phyloP scores from a whole-genome alignment of 2,797 vertebrate species.

The Mycteria americana region DNA sequence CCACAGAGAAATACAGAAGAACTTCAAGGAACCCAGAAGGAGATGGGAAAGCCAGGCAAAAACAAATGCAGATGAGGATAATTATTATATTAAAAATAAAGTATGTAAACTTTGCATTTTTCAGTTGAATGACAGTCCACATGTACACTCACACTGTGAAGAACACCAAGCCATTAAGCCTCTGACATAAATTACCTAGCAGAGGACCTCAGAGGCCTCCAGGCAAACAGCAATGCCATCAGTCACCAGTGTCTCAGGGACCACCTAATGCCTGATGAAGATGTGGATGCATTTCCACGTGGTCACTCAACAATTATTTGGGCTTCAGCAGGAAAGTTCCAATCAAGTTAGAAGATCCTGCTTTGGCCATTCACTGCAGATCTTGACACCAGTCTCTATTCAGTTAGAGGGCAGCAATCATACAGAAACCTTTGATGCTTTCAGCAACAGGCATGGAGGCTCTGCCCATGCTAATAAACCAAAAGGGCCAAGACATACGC shows the following conservation, averaged over 20 bases:
- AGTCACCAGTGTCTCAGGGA: not conserved
- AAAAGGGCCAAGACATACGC: not conserved
- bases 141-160: not conserved
- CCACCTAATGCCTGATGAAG: not conserved
- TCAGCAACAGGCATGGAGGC: not conserved
- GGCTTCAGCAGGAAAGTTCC: not conserved
- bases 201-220: not conserved
- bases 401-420: not conserved
- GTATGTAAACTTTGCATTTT: not conserved
- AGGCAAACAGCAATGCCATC: not conserved
- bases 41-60: not conserved
- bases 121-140: not conserved
- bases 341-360: not conserved
- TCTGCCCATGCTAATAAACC: not conserved
- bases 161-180: not conserved
- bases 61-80: not conserved
- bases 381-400: not conserved
- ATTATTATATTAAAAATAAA: not conserved
- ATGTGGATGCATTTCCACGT: not conserved
- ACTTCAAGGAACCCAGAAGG: not conserved
- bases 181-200: not conserved
- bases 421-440: not conserved
- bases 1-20: not conserved
- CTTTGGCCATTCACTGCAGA: not conserved
- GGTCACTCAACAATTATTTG: not conserved